Conservation (phyloP, 2,797 vertebrate genomes). For the Hippocampus kuda region DNA sequence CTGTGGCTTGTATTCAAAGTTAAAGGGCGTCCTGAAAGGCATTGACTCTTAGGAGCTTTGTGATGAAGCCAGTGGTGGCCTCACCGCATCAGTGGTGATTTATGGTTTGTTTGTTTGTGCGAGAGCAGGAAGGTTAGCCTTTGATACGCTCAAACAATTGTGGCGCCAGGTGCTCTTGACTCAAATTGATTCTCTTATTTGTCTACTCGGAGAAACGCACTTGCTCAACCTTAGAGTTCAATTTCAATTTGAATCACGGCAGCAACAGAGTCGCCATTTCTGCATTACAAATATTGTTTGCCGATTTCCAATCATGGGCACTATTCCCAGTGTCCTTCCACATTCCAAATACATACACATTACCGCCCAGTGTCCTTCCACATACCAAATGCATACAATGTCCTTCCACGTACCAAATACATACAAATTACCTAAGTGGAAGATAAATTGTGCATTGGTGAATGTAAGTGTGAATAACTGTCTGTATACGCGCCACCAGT, state of each 20-base stretch:
- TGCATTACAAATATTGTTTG: neutral
- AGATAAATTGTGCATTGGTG: neutral
- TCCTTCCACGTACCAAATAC: neutral
- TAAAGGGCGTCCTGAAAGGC: neutral
- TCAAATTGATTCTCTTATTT: slow-evolving; percentile 57
- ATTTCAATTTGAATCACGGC: slow-evolving; percentile 38
- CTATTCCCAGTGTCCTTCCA: neutral
- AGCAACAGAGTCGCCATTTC: neutral
- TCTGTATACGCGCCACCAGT: neutral
- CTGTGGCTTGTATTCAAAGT: neutral
- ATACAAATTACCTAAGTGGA: neutral
- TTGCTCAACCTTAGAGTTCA: slow-evolving; percentile 52
- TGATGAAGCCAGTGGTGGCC: slow-evolving; percentile 17
- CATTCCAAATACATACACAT: neutral
- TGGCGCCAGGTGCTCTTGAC: slow-evolving; percentile 38
- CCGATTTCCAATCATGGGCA: neutral
- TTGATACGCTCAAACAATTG: slow-evolving; percentile 51
- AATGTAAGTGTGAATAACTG: neutral
- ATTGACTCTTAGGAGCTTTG: neutral
- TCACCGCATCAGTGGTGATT: slow-evolving; percentile 52
- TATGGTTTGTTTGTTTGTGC: slow-evolving; percentile 61
- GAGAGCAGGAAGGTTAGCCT: slow-evolving; percentile 45
- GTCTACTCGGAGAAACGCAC: slow-evolving; percentile 54
- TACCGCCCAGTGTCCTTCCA: neutral
- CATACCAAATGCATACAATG: neutral